Evolutionary conservation across 2,888 invertebrate species (phyloP).

Genomic region (Eustalomyia histrio): DNA sequence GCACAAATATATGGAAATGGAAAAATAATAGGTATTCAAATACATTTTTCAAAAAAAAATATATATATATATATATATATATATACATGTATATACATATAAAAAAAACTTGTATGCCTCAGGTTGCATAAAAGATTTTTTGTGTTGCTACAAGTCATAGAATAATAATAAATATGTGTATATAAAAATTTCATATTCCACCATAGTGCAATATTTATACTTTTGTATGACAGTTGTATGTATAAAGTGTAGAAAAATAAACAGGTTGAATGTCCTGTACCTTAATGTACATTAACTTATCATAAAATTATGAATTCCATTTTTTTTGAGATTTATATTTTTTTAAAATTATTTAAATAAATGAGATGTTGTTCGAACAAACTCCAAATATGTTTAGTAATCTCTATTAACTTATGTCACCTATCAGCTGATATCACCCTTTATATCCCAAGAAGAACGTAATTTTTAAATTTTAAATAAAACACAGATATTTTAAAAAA

Average conservation of each 20-base stretch:
- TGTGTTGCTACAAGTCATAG: conserved; percentile 19
- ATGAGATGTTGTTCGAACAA: too few species aligned
- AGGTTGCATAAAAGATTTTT: conserved; percentile 32
- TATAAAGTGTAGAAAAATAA: conserved; percentile 30
- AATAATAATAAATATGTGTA: conserved; percentile 22
- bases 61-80: too few species aligned
- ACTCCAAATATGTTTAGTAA: too few species aligned
- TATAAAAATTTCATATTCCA: background rate
- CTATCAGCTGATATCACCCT: too few species aligned
- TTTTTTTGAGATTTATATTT: too few species aligned
- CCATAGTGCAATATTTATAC: background rate
- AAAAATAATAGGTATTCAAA: conserved; percentile 33
- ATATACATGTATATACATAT: too few species aligned
- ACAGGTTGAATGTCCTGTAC: conserved; percentile 63
- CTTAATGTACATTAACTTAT: conserved; percentile 2
- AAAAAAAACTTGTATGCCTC: conserved; percentile 15
- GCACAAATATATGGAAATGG: background rate
- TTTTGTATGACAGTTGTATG: background rate
- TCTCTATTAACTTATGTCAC: too few species aligned
- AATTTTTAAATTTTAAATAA: too few species aligned
- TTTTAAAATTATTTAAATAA: too few species aligned
- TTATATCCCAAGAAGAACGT: too few species aligned
- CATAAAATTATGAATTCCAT: too few species aligned
- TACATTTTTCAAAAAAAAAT: background rate
- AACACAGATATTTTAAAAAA: too few species aligned